phyloP scores from a whole-genome alignment of 2,113 vertebrate species.

The Triplophysa dalaica region DNA sequence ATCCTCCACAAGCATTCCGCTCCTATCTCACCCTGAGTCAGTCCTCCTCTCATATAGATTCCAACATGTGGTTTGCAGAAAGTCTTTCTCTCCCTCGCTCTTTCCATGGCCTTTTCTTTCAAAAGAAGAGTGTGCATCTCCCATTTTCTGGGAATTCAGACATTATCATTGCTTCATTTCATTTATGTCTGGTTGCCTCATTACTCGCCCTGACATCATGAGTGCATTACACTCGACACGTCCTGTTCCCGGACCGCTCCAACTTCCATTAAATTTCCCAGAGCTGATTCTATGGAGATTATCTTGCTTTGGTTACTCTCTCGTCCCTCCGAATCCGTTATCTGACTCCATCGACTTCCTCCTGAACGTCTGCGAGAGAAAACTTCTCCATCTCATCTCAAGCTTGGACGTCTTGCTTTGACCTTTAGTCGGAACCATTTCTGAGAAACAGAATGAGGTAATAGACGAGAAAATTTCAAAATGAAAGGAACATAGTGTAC shows the following conservation, averaged over 20 bases:
- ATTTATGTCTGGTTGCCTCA: constrained; percentile 54
- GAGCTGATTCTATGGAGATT: constrained; percentile 51
- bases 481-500: background rate
- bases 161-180: constrained; percentile 56
- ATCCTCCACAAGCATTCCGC: background rate
- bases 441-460: background rate
- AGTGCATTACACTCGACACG: constrained; percentile 48
- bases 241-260: constrained; percentile 43
- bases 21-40: too few relatives aligned
- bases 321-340: constrained; percentile 22
- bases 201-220: constrained; percentile 53
- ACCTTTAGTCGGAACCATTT: background rate
- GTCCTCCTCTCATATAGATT: background rate
- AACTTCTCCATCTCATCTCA: background rate
- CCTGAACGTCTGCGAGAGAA: background rate
- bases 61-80: background rate
- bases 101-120: background rate
- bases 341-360: constrained; percentile 14
- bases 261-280: constrained; percentile 54
- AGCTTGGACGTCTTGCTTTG: background rate
- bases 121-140: constrained; percentile 31
- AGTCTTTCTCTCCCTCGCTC: background rate
- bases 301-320: constrained; percentile 35
- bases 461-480: background rate
- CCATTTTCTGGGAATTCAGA: constrained; percentile 46